Conservation (phyloP, 92 coral and sea anemone species). For the Epizoanthus fatuus region DNA sequence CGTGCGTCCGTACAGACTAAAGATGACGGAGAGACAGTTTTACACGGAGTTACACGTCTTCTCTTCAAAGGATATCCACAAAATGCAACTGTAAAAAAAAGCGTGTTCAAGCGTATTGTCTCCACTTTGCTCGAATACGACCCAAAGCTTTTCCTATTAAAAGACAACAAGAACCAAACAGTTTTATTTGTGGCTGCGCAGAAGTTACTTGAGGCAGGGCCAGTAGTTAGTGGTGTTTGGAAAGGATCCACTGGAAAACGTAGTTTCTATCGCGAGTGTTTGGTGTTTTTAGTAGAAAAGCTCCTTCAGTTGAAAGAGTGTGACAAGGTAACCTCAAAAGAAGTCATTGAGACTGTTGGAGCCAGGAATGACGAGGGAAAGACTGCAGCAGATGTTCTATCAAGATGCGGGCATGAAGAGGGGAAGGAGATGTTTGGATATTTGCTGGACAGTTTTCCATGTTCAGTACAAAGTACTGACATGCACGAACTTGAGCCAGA, state of each 20-base stretch:
- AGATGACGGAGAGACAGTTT: slow-evolving; percentile 22
- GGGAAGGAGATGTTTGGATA: neutral
- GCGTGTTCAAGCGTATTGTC: slow-evolving; percentile 13
- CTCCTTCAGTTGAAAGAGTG: slow-evolving; percentile 14
- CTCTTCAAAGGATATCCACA: slow-evolving; percentile 32
- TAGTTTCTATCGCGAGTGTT: slow-evolving; percentile 17
- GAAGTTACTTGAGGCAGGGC: slow-evolving; percentile 21
- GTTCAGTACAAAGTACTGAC: neutral
- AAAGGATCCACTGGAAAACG: slow-evolving; percentile 5
- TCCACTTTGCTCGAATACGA: slow-evolving; percentile 9
- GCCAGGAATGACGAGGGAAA: slow-evolving; percentile 20
- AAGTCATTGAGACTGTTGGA: neutral
- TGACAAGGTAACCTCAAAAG: neutral
- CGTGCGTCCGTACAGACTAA: neutral
- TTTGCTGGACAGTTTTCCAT: neutral
- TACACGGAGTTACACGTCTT: slow-evolving; percentile 17
- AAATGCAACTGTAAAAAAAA: slow-evolving; percentile 19
- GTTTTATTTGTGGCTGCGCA: neutral
- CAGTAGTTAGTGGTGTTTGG: neutral
- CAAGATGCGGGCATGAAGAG: neutral
- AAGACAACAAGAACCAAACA: slow-evolving; percentile 12
- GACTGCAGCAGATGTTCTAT: slow-evolving; percentile 7
- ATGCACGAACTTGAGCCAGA: neutral
- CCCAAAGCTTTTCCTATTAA: slow-evolving; percentile 2
- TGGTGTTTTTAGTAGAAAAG: neutral